Percentiles rank a stretch among this genome's conserved stretches.
These are phyloP conservation scores for Siniperca scherzeri DNA, from an alignment of 2,797 vertebrate genomes.

Conservation along the genomic window DNA sequence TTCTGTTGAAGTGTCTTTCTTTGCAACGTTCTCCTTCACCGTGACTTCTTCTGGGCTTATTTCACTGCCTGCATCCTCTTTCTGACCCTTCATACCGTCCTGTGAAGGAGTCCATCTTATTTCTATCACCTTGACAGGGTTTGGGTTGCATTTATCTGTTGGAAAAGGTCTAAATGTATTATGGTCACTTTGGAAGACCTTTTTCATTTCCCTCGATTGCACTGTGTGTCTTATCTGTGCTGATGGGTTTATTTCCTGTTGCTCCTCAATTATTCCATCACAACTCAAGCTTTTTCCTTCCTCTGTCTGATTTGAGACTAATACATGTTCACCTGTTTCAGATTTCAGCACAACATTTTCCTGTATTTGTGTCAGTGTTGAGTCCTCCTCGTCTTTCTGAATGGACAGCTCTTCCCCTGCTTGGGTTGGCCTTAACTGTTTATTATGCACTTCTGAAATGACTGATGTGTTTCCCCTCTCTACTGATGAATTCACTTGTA, in stretches of 20 bases:
- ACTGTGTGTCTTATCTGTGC: constrained; percentile 1
- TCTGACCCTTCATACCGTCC: constrained; percentile 41
- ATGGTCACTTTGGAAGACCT: constrained; percentile 12
- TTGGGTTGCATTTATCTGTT: constrained; percentile 34
- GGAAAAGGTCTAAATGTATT: constrained; percentile 29
- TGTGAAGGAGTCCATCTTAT: constrained; percentile 35
- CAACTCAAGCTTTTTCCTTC: constrained; percentile 20
- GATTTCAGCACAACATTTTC: constrained; percentile 7
- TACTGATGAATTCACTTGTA: constrained; percentile 2
- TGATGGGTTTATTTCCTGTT: constrained; percentile 42
- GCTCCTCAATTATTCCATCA: constrained; percentile 27
- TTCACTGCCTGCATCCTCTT: constrained; percentile 27
- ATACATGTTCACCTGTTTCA: constrained; percentile 29
- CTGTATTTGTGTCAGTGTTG: constrained; percentile 14
- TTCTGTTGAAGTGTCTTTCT: constrained; percentile 52
- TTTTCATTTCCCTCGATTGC: constrained; percentile 30
- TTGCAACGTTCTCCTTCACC: constrained; percentile 18
- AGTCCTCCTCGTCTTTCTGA: constrained; percentile 29
- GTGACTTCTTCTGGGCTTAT: constrained; percentile 29
- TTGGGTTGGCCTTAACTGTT: constrained; percentile 17
- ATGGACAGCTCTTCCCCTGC: constrained; percentile 1
- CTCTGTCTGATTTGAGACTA: constrained; percentile 25
- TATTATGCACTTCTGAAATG: neutral
- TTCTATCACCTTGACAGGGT: constrained; percentile 21
- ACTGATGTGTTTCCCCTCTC: constrained; percentile 1